Evolutionary conservation across 1,140 invertebrate genomes (phyloP).

Genomic region (Drosophila asahinai): DNA sequence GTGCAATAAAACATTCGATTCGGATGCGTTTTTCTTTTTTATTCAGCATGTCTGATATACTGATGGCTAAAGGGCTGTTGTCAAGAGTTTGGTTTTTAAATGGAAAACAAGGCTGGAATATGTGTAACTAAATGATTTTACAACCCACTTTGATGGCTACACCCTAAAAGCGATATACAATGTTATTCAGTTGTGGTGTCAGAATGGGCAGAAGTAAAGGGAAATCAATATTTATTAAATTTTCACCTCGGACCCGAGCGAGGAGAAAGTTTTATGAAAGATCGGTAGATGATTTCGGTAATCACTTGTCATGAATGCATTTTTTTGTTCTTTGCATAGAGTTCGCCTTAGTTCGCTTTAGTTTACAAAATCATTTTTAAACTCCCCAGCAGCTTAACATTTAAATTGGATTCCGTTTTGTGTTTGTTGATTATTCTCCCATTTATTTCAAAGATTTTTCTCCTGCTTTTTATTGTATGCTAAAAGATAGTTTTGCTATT

Average conservation of each 20-base stretch:
- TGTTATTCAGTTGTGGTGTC: background rate
- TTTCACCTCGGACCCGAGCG: background rate
- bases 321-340: no score
- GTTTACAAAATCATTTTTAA: constrained; percentile 7
- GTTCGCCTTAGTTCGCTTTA: constrained; percentile 6
- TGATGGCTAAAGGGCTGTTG: constrained; percentile 20
- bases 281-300: constrained; percentile 20
- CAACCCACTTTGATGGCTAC: constrained; percentile 33
- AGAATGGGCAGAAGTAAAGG: background rate
- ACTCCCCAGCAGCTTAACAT: constrained; percentile 20
- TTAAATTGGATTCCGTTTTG: constrained; percentile 34
- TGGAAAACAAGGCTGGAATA: constrained; percentile 21
- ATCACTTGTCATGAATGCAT: constrained; percentile 22
- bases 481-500: constrained; percentile 48
- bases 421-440: constrained; percentile 24
- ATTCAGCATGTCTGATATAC: constrained; percentile 16
- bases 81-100: constrained; percentile 16
- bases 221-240: constrained; percentile 7
- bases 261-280: constrained; percentile 12
- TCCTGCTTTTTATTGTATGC: constrained; percentile 10
- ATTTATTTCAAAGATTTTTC: constrained; percentile 21
- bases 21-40: background rate
- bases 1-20: constrained; percentile 17
- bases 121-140: constrained; percentile 29
- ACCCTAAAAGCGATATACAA: constrained; percentile 4